Base-by-base conservation (phyloP, 2,888 invertebrate genomes). In the Helleia helle region DNA sequence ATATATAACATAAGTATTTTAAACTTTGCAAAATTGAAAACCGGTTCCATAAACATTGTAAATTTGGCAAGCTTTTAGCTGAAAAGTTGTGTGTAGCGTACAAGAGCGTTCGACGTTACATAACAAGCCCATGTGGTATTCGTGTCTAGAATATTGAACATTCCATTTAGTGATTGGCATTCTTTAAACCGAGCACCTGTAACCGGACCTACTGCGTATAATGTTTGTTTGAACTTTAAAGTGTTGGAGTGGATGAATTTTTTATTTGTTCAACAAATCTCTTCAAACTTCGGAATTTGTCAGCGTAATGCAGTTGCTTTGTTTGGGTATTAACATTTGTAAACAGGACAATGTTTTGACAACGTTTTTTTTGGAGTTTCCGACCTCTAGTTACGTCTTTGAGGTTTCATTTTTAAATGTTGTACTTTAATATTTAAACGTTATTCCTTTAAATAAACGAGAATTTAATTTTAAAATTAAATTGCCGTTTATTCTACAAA, bases 101-200 rank as follows among this genome's bases (percentile, higher is more conserved):
- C n/a, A n/a, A n/a, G n/a, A n/a, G n/a, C n/a, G n/a, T n/a, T n/a
- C n/a, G n/a, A n/a, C n/a, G n/a, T n/a, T n/a, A n/a, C n/a, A n/a
- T n/a, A n/a, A 22, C 22, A 5, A 18, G 18, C 18, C 5, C 8
- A 22, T 17, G 25, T 17, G 31, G 7, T 4, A 30, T 25, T 15
- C 40, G 40, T 31, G 40, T 40, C 25, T 26, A 31, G 40, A 40
- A 31, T 40, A 31, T 31, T 25, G 17, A 40, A 24, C 24, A 29
- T 15, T 9, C 40, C 31, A 31, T 40, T 40, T 14, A 26, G 40
- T 40, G 31, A 40, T 34, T 40, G 40, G 30, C 25, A 40, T 38
- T 38, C 38, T 29, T 22, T 18, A 17, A 29, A 28, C n/a, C 29
- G 36, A 25, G 6, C 26, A 36, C 24, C 26, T 24, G 36, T 25